These are phyloP conservation scores for Caenorhabditis auriculariae DNA, from an alignment of 2,888 invertebrate species.

Conservation along the genomic window DNA sequence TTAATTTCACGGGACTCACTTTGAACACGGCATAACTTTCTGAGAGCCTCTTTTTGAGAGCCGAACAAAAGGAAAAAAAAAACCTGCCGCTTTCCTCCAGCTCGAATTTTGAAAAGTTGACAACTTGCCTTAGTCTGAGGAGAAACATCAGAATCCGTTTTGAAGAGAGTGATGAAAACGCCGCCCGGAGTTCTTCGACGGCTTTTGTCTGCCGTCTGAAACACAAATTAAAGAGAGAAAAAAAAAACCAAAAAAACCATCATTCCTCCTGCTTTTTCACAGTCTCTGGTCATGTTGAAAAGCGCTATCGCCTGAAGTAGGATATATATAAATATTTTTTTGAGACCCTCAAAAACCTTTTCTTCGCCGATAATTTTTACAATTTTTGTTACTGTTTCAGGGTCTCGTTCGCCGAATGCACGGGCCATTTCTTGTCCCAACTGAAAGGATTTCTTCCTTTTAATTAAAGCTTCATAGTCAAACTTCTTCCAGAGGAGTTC, in stretches of 20 bases:
- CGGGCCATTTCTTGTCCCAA: constrained; percentile 30
- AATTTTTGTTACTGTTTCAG: constrained; percentile 41
- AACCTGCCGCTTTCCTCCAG: too few relatives aligned
- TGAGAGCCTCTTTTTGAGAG: too few relatives aligned
- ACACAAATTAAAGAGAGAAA: neutral
- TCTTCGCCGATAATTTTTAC: constrained; percentile 43
- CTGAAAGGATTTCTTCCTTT: constrained; percentile 5
- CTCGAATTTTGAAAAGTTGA: too few relatives aligned
- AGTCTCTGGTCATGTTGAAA: constrained; percentile 48
- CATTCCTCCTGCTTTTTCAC: constrained; percentile 56
- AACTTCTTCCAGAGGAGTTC: constrained; percentile 5
- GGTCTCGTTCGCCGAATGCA: constrained; percentile 42
- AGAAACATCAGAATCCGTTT: constrained; percentile 29
- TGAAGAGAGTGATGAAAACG: constrained; percentile 54
- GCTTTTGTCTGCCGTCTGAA: constrained; percentile 37
- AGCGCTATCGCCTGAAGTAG: constrained; percentile 29
- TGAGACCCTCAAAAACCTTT: constrained; percentile 11
- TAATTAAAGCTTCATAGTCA: neutral
- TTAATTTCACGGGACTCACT: too few relatives aligned
- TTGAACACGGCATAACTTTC: too few relatives aligned
- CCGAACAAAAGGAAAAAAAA: too few relatives aligned
- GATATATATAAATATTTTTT: neutral
- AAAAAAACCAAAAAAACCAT: constrained; percentile 14
- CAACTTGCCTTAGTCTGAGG: constrained; percentile 27
- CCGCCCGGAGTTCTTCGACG: constrained; percentile 59